Evolutionary conservation across 2,797 vertebrate genomes (phyloP), one percentile per base, ranked within the genome.

Genomic region (Falco biarmicus): DNA sequence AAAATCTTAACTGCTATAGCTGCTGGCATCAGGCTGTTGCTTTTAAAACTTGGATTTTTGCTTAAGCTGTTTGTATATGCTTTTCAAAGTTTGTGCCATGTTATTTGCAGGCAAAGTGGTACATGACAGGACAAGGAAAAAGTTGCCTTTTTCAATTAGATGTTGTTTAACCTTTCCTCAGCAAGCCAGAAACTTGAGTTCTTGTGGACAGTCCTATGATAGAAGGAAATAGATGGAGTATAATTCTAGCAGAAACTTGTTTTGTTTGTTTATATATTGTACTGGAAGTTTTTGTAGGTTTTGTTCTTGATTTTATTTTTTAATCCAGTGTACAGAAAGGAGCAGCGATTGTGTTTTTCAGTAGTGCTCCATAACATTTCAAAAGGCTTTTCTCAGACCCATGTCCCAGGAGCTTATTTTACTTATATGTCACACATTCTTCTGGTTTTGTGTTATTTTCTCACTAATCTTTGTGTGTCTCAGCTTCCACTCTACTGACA

Each of bases 1-100:
- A 88, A 90, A 96, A 71, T 32, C 39, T 76, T 86, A 81, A 91
- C 76, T 94, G 75, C 78, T 96, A 15, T 6, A 84, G 45, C 61
- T 88, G 31, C 78, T 15, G 3, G 15, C 53, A 28, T 81, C 32
- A 69, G 57, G 2, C 21, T 88, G 1, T 22, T 84, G 57, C n/a
- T 85, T 76, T 88, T 85, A 60, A 90, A 82, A 50, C 19, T 29
- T 68, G 13, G 15, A 7, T 29, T 94, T 84, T n/a, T 75, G 25
- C 26, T 85, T 69, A 31, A 57, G n/a, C 32, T 68, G n/a, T 50
- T 11, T 47, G 43, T 59, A 32, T 0, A 0, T 77, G 64, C 77
- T 70, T 80, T 81, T 71, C 21, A 15, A 26, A 61, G 39, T 54
- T 79, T 95, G 39, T 68, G 22, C 56, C 25, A 34, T 0, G 0